Base-by-base conservation (phyloP, 2,113 vertebrate genomes). In the Arvicanthis niloticus region DNA sequence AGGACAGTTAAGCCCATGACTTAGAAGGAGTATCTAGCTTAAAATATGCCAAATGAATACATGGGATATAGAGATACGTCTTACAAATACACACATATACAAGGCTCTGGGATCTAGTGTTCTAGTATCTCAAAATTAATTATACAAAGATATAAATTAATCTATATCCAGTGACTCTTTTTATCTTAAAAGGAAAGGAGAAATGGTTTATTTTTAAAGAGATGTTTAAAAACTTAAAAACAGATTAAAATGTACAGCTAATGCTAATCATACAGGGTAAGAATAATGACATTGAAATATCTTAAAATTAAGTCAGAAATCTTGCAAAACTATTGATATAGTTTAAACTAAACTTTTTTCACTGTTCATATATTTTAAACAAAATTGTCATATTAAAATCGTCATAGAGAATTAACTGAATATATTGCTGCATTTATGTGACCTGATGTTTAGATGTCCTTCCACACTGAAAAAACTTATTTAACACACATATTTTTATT, bases 221-320 rank as follows among this genome's bases (percentile, higher is more conserved):
- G 34, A 58, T 81, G 70, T 70, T 93, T n/a, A 72, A 89, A 95
- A 42, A 37, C 1, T 70, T 81, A 22, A 86, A 65, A 31, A 48
- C n/a, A 48, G 29, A 48, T 86, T 68, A 22, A 48, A 68, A 48
- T 5, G 1, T 11, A 60, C 3, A 65, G 15, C 7, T 26, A 65
- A n/a, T 81, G 94, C 12, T 93, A 12, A 58, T 76, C 65, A n/a
- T n/a, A 42, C 19, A 58, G 37, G 21, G n/a, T 6, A 95, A 97
- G 37, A 42, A 78, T 31, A 93, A 12, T 88, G 58, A 68, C 29
- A 78, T 67, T 76, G 80, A 51, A 24, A 60, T 73, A 65, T 15
- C 12, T 70, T 78, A 65, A 84, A 88, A 58, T 82, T 62, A 10
- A 95, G 89, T 15, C 88, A 22, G 1, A 60, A 58, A 0, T 81